Percentiles rank a stretch among this genome's conserved stretches.
These are phyloP conservation scores for Sporophila hypoxantha DNA, from an alignment of 2,113 vertebrate species.

Conservation along the genomic window DNA sequence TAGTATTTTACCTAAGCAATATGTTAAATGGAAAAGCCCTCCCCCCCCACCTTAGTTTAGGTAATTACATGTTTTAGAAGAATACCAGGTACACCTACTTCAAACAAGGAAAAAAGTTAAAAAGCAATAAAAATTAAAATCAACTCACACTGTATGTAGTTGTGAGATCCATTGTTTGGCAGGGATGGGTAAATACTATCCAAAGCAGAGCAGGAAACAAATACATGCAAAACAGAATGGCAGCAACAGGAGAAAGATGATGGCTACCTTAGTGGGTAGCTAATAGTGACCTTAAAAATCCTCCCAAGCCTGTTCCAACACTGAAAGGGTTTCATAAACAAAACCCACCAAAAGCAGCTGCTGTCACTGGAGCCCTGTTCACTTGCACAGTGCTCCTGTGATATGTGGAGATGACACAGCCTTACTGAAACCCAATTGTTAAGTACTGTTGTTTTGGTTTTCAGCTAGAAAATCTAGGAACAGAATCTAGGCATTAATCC, in stretches of 20 bases:
- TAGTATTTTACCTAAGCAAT: not conserved
- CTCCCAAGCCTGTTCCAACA: not conserved
- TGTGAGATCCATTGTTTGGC: not conserved
- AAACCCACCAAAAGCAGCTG: not conserved
- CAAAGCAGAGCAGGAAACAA: not conserved
- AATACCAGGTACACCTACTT: not conserved
- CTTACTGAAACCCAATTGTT: not conserved
- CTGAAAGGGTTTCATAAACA: not conserved
- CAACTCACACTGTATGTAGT: accelerated
- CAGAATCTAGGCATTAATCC: not conserved
- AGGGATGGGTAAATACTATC: not conserved
- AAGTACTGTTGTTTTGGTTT: not conserved
- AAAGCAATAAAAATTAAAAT: not conserved
- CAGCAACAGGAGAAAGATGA: not conserved
- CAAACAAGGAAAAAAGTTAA: not conserved
- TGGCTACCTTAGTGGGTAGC: not conserved
- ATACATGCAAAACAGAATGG: not conserved
- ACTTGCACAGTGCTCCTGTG: not conserved
- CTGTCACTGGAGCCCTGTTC: not conserved
- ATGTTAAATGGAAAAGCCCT: not conserved
- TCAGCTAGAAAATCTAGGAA: not conserved
- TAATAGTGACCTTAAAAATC: not conserved
- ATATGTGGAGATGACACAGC: not conserved
- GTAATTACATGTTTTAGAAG: not conserved
- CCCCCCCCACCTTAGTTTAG: not conserved